A percentile compares a stretch with the other conserved stretches of the same genome.
These are phyloP conservation scores for Enteromius thamalakanensis DNA, from an alignment of 2,797 vertebrate genomes.

Conservation along the genomic window DNA sequence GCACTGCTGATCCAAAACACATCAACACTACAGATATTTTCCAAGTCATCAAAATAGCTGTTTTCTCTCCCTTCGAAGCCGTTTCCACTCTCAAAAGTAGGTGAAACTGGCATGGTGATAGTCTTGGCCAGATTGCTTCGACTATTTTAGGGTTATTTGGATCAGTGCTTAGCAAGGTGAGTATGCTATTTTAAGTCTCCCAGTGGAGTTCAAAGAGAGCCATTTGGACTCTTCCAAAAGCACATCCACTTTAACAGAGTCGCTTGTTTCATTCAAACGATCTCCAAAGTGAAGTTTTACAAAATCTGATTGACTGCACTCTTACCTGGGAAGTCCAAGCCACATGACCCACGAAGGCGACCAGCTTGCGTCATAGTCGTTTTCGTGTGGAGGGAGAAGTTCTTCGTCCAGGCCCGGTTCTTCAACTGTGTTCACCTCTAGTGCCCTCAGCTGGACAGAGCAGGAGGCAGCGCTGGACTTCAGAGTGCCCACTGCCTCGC, in stretches of 20 bases:
- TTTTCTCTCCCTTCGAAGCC: constrained; percentile 16
- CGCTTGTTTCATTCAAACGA: constrained; percentile 8
- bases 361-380: constrained; percentile 95
- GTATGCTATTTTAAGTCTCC: constrained; percentile 55
- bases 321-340: constrained; percentile 95
- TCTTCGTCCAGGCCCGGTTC: constrained; percentile 83
- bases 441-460: constrained; percentile 86
- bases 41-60: constrained; percentile 34
- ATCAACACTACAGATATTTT: constrained; percentile 6
- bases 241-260: constrained; percentile 33
- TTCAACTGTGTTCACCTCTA: constrained; percentile 91
- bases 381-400: constrained; percentile 86
- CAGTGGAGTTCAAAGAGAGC: constrained; percentile 41
- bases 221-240: constrained; percentile 30
- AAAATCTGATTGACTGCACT: neutral
- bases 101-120: constrained; percentile 39
- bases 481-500: constrained; percentile 94
- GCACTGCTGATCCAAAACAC: constrained; percentile 40
- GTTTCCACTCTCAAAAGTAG: constrained; percentile 45
- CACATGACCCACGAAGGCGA: constrained; percentile 98
- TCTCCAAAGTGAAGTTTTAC: neutral
- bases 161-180: constrained; percentile 55
- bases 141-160: constrained; percentile 47
- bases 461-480: constrained; percentile 93
- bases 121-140: constrained; percentile 33